Conservation (phyloP, 1,140 invertebrate genomes). For the Ladona fulva region DNA sequence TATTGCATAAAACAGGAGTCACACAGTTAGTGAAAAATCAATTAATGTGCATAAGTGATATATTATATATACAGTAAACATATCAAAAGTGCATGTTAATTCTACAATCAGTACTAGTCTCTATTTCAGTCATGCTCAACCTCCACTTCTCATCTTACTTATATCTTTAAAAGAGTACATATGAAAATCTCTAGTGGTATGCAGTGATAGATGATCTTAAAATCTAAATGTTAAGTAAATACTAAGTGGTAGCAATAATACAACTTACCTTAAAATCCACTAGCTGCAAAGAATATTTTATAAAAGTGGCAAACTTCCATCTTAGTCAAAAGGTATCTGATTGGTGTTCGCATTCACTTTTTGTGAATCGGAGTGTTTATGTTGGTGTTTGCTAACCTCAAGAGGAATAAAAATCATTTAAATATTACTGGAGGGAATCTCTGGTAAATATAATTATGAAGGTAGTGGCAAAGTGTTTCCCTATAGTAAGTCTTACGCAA, state of each 20-base stretch:
- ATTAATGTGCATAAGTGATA: neutral
- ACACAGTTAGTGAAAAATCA: slow-evolving; percentile 28
- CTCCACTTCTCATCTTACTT: neutral
- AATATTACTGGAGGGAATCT: too few species aligned
- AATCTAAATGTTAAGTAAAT: neutral
- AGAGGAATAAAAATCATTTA: too few species aligned
- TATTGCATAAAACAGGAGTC: slow-evolving; percentile 40
- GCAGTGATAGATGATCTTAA: neutral
- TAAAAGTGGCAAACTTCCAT: neutral
- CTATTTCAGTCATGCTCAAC: neutral
- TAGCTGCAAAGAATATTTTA: neutral
- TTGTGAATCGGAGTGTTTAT: too few species aligned
- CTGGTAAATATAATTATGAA: too few species aligned
- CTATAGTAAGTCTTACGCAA: too few species aligned
- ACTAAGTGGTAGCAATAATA: neutral
- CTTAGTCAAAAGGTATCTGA: too few species aligned
- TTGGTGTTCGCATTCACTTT: too few species aligned
- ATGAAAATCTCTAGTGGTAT: neutral
- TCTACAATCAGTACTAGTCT: neutral
- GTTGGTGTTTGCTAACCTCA: too few species aligned
- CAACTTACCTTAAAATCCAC: neutral
- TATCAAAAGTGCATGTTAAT: neutral
- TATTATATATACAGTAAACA: neutral
- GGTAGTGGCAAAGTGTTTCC: too few species aligned
- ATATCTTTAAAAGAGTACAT: neutral